These are phyloP conservation scores for Acrobasis repandana DNA, from an alignment of 2,888 invertebrate species.

Conservation along the genomic window DNA sequence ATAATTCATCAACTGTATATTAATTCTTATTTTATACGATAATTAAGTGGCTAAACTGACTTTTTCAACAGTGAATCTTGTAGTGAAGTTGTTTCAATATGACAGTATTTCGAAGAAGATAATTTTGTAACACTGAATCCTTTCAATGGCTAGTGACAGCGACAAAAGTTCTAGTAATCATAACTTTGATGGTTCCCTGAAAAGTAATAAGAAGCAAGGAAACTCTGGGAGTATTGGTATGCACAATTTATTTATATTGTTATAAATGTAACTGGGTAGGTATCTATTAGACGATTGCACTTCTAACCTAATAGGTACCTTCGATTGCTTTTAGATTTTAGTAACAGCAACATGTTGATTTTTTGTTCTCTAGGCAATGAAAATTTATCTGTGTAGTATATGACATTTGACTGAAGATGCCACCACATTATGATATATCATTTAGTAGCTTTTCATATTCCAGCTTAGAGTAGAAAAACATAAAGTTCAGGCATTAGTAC, in stretches of 20 bases:
- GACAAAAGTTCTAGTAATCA: constrained; percentile 76
- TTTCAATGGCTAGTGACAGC: constrained; percentile 82
- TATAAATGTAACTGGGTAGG: constrained; percentile 8
- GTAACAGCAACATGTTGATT: no score
- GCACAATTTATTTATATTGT: constrained; percentile 30
- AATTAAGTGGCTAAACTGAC: not conserved
- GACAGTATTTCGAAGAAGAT: constrained; percentile 29
- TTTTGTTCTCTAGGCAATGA: no score
- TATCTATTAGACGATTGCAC: constrained; percentile 11
- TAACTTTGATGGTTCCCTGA: constrained; percentile 72
- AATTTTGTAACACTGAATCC: constrained; percentile 41
- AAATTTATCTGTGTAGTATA: no score
- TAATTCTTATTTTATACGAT: constrained; percentile 8
- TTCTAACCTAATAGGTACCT: constrained; percentile 26
- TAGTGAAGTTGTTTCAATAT: constrained; percentile 35
- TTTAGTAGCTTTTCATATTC: no score
- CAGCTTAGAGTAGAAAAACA: no score
- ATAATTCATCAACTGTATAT: constrained; percentile 37
- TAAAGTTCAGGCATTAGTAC: no score
- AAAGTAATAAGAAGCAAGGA: constrained; percentile 63
- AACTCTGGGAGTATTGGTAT: constrained; percentile 65
- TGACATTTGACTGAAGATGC: no score
- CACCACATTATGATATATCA: no score
- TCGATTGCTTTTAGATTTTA: no score
- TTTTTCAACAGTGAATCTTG: not conserved